Evolutionary conservation across 2,113 vertebrate species (phyloP).

Genomic region (Plotosus lineatus): DNA sequence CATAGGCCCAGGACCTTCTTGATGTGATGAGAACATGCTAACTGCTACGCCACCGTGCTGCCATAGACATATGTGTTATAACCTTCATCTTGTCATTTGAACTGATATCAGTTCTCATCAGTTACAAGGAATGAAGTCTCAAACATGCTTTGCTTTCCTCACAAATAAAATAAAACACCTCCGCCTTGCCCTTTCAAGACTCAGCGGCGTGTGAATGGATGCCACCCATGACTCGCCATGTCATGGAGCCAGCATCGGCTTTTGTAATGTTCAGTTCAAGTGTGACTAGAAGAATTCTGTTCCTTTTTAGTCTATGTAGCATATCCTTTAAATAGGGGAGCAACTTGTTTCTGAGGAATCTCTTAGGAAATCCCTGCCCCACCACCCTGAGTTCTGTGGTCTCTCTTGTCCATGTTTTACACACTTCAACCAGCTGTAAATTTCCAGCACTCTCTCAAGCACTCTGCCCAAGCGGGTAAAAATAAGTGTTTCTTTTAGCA

Average conservation of each 20-base stretch:
- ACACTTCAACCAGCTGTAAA: conserved; percentile 28
- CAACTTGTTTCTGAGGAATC: conserved; percentile 48
- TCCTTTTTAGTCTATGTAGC: conserved; percentile 52
- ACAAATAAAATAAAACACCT: neutral
- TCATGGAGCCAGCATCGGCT: conserved; percentile 2
- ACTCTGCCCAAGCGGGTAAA: conserved; percentile 14
- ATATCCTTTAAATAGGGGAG: conserved; percentile 52
- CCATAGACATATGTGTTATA: neutral
- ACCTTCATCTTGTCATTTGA: neutral
- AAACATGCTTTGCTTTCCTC: neutral
- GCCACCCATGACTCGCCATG: neutral
- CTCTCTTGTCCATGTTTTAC: conserved; percentile 13
- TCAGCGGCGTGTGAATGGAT: neutral
- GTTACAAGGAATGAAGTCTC: neutral
- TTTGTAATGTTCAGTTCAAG: conserved; percentile 31
- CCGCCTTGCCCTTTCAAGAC: neutral
- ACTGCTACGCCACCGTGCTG: too few relatives aligned
- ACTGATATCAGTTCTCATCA: neutral
- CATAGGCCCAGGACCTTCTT: too few relatives aligned
- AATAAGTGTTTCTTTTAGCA: conserved; percentile 27
- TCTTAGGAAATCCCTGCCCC: conserved; percentile 68
- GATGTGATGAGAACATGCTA: too few relatives aligned
- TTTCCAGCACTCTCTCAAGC: conserved; percentile 9
- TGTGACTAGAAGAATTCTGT: conserved; percentile 55
- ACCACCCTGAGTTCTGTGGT: conserved; percentile 54